phyloP scores from a whole-genome alignment of 2,888 invertebrate genomes.

The Cheilosia grossa region DNA sequence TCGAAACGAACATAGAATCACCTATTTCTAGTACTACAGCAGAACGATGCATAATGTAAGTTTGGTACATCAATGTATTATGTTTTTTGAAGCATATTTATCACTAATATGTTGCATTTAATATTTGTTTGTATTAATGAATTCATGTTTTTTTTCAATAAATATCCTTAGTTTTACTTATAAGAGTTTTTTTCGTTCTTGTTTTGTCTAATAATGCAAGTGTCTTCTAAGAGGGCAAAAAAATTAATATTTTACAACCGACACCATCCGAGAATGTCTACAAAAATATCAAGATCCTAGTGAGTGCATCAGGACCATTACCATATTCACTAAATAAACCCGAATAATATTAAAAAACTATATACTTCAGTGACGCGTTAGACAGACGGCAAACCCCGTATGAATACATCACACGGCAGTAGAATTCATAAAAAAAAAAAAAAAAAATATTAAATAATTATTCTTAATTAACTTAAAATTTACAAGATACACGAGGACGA shows the following conservation, averaged over 20 bases:
- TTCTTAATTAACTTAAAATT: slow-evolving; percentile 67
- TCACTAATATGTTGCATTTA: slow-evolving; percentile 26
- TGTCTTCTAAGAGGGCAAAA: slow-evolving; percentile 20
- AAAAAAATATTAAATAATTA: slow-evolving; percentile 15
- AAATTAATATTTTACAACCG: slow-evolving; percentile 64
- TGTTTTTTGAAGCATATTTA: slow-evolving; percentile 36
- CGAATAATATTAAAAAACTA: neutral
- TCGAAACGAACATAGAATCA: neutral
- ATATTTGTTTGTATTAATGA: slow-evolving; percentile 37
- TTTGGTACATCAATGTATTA: slow-evolving; percentile 14
- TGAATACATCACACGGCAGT: slow-evolving; percentile 62
- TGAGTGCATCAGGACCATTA: too few relatives aligned
- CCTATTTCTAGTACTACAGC: neutral
- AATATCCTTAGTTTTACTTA: slow-evolving; percentile 45
- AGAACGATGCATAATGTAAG: slow-evolving; percentile 4
- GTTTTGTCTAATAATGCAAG: slow-evolving; percentile 29
- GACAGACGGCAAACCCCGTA: slow-evolving; percentile 11
- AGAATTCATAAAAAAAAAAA: slow-evolving; percentile 25
- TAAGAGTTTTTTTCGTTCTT: slow-evolving; percentile 24
- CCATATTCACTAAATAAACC: neutral
- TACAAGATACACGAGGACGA: slow-evolving; percentile 52
- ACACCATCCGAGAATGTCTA: slow-evolving; percentile 30
- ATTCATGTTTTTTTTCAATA: slow-evolving; percentile 57
- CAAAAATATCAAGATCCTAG: neutral
- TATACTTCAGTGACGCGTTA: slow-evolving; percentile 18